These are phyloP conservation scores for Dryocosmus kuriphilus DNA, from an alignment of 2,888 invertebrate genomes.

Conservation along the genomic window DNA sequence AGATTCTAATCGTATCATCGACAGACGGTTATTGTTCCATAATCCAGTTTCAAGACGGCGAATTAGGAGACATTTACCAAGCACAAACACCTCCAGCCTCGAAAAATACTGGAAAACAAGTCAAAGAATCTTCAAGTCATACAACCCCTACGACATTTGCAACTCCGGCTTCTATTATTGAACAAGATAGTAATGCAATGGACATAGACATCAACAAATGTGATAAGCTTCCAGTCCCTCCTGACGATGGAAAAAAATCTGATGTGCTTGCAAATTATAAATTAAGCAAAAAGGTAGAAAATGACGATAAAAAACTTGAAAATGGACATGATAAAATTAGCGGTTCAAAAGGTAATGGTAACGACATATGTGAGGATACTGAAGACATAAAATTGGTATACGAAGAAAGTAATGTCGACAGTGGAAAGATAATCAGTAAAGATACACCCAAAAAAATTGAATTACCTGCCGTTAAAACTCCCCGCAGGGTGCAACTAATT, in stretches of 20 bases:
- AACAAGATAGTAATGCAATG: slow-evolving; percentile 70
- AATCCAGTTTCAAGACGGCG: slow-evolving; percentile 86
- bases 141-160: slow-evolving; percentile 34
- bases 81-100: slow-evolving; percentile 69
- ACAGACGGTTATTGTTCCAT: slow-evolving; percentile 95
- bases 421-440: slow-evolving; percentile 62
- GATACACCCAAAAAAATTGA: slow-evolving; percentile 62
- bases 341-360: slow-evolving; percentile 42
- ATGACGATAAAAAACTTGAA: slow-evolving; percentile 42
- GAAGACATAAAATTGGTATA: slow-evolving; percentile 82
- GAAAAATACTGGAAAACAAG: slow-evolving; percentile 38
- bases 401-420: slow-evolving; percentile 75
- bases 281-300: slow-evolving; percentile 23
- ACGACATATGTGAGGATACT: slow-evolving; percentile 75
- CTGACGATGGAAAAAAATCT: neutral
- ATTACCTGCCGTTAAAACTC: slow-evolving; percentile 78
- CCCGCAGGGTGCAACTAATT: slow-evolving; percentile 85
- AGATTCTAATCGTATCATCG: slow-evolving; percentile 87
- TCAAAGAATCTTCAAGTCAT: slow-evolving; percentile 21
- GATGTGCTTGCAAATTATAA: slow-evolving; percentile 38
- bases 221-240: slow-evolving; percentile 26
- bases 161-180: slow-evolving; percentile 51
- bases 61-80: slow-evolving; percentile 83
- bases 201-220: slow-evolving; percentile 67
- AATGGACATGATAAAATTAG: slow-evolving; percentile 56